A percentile compares a stretch with the other conserved stretches of the same genome.
Evolutionary conservation across 2,888 invertebrate species (phyloP).

Genomic region (Idaea aversata): DNA sequence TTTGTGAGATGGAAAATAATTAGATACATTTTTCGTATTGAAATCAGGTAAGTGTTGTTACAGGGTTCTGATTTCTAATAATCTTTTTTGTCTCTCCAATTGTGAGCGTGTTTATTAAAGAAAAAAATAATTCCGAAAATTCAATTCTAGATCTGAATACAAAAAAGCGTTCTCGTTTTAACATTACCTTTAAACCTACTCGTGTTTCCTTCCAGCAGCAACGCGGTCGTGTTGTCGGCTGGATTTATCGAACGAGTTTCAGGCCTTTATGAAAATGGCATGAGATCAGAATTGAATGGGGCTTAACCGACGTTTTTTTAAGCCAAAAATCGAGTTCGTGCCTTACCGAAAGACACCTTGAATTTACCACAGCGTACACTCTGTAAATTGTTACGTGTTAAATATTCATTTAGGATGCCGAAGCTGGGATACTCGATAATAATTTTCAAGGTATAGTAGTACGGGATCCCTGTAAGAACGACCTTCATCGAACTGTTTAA

Average conservation of each 20-base stretch:
- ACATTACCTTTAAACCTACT: neutral
- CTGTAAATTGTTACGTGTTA: neutral
- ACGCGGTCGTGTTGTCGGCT: neutral
- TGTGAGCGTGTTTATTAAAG: too few species aligned
- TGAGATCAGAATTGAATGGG: slow-evolving; percentile 1
- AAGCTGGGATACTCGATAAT: neutral
- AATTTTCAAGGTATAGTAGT: neutral
- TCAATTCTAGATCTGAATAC: neutral
- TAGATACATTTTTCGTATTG: too few species aligned
- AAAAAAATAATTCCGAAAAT: neutral
- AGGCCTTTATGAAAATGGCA: neutral
- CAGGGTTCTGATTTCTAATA: too few species aligned
- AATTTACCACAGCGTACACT: neutral
- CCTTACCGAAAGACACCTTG: neutral
- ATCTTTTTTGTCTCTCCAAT: too few species aligned
- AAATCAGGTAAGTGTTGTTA: too few species aligned
- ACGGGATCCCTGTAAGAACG: too few species aligned
- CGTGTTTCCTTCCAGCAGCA: neutral
- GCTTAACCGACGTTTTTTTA: neutral
- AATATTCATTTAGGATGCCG: neutral
- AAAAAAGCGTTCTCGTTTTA: neutral
- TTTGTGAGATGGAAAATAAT: neutral
- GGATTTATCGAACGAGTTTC: neutral
- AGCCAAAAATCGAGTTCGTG: neutral
- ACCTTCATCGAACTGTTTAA: too few species aligned